A percentile compares a stretch with the other conserved stretches of the same genome.
These are phyloP conservation scores for Cotesia congregata DNA, from an alignment of 2,888 invertebrate species.

Conservation along the genomic window DNA sequence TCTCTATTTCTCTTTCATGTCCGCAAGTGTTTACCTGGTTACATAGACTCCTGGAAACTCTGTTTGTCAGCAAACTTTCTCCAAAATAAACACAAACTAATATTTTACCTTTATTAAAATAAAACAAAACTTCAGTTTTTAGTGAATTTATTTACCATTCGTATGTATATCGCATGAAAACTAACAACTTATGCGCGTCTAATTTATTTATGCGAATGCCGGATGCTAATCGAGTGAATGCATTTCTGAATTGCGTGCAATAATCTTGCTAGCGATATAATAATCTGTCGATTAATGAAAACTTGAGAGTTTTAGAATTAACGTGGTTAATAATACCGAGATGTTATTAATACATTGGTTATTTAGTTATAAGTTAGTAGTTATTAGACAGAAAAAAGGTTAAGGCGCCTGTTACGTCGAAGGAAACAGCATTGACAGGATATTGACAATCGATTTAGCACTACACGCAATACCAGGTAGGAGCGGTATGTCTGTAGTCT, in stretches of 20 bases:
- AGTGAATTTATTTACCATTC: not conserved
- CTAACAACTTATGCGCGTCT: not conserved
- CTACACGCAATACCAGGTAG: not conserved
- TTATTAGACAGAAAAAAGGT: not conserved
- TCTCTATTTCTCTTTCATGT: constrained; percentile 21
- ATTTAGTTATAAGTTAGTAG: not conserved
- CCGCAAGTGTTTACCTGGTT: constrained; percentile 30
- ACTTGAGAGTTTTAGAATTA: too few relatives aligned
- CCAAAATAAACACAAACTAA: not conserved
- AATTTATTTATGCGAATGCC: not conserved
- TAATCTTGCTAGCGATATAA: not conserved
- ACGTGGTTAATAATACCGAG: not conserved
- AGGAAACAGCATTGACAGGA: not conserved
- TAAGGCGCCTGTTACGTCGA: not conserved
- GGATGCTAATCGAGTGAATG: not conserved
- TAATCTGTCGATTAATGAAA: not conserved
- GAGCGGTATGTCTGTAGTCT: not conserved
- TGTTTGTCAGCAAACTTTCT: not conserved
- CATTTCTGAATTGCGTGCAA: not conserved
- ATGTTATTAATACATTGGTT: too few relatives aligned
- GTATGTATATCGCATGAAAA: not conserved
- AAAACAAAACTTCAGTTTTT: not conserved
- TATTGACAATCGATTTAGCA: not conserved
- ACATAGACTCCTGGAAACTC: not conserved
- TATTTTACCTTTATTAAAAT: not conserved